Evolutionary conservation across 2,113 vertebrate genomes (phyloP).

Genomic region (Phylloscopus trochiloides): DNA sequence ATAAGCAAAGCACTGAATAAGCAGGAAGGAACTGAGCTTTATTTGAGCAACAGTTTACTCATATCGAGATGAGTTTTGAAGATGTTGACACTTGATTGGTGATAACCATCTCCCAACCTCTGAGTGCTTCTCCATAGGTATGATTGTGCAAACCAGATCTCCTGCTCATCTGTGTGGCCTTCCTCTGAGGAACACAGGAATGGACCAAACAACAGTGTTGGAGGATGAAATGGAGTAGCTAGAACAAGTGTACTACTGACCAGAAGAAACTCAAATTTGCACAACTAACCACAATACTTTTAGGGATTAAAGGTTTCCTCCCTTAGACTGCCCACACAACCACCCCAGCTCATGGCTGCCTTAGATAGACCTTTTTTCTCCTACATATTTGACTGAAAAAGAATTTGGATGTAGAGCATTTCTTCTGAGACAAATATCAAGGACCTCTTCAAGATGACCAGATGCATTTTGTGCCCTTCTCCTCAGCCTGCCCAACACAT

Average conservation of each 20-base stretch:
- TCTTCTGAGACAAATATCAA: neutral
- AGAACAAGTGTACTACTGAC: neutral
- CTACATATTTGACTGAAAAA: neutral
- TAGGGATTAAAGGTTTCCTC: neutral
- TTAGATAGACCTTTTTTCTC: neutral
- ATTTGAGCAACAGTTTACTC: constrained; percentile 40
- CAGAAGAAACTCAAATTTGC: neutral
- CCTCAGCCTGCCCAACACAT: neutral
- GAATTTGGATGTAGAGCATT: neutral
- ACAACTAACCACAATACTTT: neutral
- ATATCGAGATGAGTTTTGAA: constrained; percentile 8
- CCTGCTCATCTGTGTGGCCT: neutral
- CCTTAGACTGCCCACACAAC: neutral
- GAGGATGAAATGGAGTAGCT: neutral
- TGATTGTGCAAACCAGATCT: neutral
- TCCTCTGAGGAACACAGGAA: neutral
- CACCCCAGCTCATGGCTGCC: neutral
- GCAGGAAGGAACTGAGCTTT: constrained; percentile 31
- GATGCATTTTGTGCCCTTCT: neutral
- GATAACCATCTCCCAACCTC: constrained; percentile 48
- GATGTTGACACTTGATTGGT: neutral
- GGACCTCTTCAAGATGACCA: neutral
- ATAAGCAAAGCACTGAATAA: constrained; percentile 38
- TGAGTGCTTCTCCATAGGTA: neutral
- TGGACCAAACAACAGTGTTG: fast-evolving